Percentiles rank a stretch among this genome's conserved stretches.
These are phyloP conservation scores for Festucalex cinctus DNA, from an alignment of 2,113 vertebrate genomes.

Conservation along the genomic window DNA sequence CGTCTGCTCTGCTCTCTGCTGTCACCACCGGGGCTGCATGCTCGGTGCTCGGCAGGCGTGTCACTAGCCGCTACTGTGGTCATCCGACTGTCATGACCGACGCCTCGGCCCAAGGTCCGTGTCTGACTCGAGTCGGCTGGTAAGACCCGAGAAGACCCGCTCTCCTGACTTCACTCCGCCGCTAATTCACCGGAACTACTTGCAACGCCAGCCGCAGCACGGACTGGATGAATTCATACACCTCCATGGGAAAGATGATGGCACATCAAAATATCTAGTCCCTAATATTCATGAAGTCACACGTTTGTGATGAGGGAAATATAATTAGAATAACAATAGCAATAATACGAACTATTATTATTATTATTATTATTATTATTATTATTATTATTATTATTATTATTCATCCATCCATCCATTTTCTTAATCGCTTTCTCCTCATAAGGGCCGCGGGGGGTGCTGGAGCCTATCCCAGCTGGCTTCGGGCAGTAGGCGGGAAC, in stretches of 20 bases:
- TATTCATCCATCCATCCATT: too few relatives aligned
- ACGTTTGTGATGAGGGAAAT: not conserved
- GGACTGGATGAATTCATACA: conserved; percentile 64
- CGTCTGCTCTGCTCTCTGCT: conserved; percentile 23
- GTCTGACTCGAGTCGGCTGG: conserved; percentile 21
- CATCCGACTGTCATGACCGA: conserved; percentile 42
- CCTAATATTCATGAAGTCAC: conserved; percentile 17
- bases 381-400: too few relatives aligned
- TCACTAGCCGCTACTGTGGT: conserved; percentile 53
- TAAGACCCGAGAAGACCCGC: conserved; percentile 38
- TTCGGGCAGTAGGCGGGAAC: too few relatives aligned
- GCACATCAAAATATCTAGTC: conserved; percentile 63
- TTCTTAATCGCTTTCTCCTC: too few relatives aligned
- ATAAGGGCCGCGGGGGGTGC: too few relatives aligned
- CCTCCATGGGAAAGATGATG: conserved; percentile 51
- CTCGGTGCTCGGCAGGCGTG: conserved; percentile 35
- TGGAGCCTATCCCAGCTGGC: too few relatives aligned
- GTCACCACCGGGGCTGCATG: conserved; percentile 29
- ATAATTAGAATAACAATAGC: too few relatives aligned
- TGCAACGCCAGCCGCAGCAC: conserved; percentile 69
- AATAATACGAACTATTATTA: too few relatives aligned
- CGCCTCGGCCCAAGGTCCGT: conserved; percentile 40
- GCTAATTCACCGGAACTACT: conserved; percentile 74
- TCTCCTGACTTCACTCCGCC: conserved; percentile 47
- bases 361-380: too few relatives aligned